Base-by-base conservation (phyloP, 2,113 vertebrate genomes). In the Hippocampus comes region DNA sequence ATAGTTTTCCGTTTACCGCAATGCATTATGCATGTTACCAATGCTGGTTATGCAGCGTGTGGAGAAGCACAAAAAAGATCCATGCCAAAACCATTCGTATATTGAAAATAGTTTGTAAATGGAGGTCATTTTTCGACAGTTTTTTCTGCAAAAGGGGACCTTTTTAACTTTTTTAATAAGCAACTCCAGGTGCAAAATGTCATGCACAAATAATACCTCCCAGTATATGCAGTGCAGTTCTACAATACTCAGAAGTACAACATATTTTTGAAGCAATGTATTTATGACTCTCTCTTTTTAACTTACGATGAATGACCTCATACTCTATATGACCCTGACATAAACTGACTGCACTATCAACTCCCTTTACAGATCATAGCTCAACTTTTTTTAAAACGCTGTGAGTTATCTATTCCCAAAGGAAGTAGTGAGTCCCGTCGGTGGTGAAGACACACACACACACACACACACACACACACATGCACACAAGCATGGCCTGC, bases 261-360 rank as follows among this genome's bases (percentile, higher is more conserved):
- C 53, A 56, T 59, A 25, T 8, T 59, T 53, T 56, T 14, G 56
- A 59, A 27, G 11, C 9, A 5, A 41, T 68, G 25, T 60, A 41
- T 30, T 67, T 65, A 66, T 48, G 48, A 25, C 38, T 69, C 57
- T 64, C 73, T 15, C 53, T 23, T 41, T 25, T 21, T 23, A n/a
- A 17, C 2, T 30, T 21, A 4, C 2, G 0, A 43, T 15, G 20
- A 2, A 63, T 21, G 43, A 23, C 66, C 18, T 67, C 72, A 27
- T 21, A 69, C 77, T 76, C 57, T 73, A 72, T 74, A 53, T 78
- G 67, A 84, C 72, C 66, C 74, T 75, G 67, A 66, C 77, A 78
- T 71, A 73, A 72, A 85, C 77, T 78, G 68, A 83, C 67, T 79
- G 63, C 63, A 80, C 51, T 68, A 68, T 56, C 74, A 65, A 75